Conservation (phyloP, 2,888 invertebrate genomes). For the Helleia helle region DNA sequence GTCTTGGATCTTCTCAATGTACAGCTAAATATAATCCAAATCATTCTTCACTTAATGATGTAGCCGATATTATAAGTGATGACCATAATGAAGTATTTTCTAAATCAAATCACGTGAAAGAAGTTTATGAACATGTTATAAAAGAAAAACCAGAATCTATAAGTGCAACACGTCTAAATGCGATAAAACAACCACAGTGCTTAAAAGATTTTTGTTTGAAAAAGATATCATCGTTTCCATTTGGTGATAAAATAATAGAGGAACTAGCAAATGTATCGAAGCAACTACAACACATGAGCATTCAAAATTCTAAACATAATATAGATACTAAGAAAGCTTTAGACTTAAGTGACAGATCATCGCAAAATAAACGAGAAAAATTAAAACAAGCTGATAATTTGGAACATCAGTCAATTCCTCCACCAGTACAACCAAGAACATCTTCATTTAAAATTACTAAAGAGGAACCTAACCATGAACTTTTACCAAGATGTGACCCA, state of each 20-base stretch:
- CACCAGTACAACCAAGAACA: constrained; percentile 56
- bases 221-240: constrained; percentile 78
- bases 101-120: constrained; percentile 49
- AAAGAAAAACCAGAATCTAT: constrained; percentile 12
- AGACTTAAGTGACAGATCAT: neutral
- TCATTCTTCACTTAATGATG: constrained; percentile 75
- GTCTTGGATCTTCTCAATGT: constrained; percentile 78
- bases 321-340: neutral
- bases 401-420: constrained; percentile 38
- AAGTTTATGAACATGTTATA: constrained; percentile 52
- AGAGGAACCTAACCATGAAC: constrained; percentile 60
- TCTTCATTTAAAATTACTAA: constrained; percentile 55
- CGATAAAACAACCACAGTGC: constrained; percentile 47
- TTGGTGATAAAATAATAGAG: constrained; percentile 79
- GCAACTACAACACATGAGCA: constrained; percentile 55
- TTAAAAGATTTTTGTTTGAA: constrained; percentile 79
- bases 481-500: constrained; percentile 75
- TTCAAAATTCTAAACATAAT: neutral
- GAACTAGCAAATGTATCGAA: constrained; percentile 78
- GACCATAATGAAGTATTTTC: constrained; percentile 26
- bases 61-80: constrained; percentile 70
- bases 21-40: constrained; percentile 80
- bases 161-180: neutral
- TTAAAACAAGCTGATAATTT: constrained; percentile 17
- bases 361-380: neutral